Base-by-base conservation (phyloP, 2,113 vertebrate species). In the Tachysurus fulvidraco region DNA sequence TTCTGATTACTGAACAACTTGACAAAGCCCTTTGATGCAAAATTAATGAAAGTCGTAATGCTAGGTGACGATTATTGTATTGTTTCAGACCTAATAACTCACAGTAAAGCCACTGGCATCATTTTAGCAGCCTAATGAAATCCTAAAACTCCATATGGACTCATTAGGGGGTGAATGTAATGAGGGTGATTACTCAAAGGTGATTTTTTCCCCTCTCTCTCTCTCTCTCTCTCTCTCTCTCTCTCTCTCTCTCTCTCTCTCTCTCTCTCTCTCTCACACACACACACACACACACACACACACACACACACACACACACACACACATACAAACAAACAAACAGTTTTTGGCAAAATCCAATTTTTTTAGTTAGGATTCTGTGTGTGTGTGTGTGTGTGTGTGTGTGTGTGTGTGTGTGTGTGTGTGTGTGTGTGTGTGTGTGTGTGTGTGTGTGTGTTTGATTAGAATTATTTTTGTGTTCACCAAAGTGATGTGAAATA, bases 111-210 rank as follows among this genome's bases (percentile, higher is more conserved):
- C 57, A 85, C 46, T 78, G 52, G 81, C 64, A 46, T 44, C 59
- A 46, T 78, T 83, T 87, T 92, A 90, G 90, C 86, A 92, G 87
- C 91, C 87, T 91, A 92, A 92, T 93, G 91, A 93, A 94, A 94
- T 92, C 93, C 91, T 92, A 92, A 92, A 86, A 91, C 83, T 92
- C 91, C 92, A 93, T 91, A 90, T 89, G 90, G 87, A 91, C 90
- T 93, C 90, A 91, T 92, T 92, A 88, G 92, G 92, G 90, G 93
- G 85, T 86, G 86, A 83, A 91, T 89, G 89, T 93, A 93, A 94
- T 94, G 90, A 93, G 89, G 93, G 92, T 85, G 92, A 95, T 95
- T 95, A 93, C 94, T 94, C 93, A 93, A 28, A 28, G 74, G 74
- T 89, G 67, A 4, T 62, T 50, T 50, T 46, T 46, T 46, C 7